Evolutionary conservation across 2,888 invertebrate genomes (phyloP).

Genomic region (Hipparchia semele): DNA sequence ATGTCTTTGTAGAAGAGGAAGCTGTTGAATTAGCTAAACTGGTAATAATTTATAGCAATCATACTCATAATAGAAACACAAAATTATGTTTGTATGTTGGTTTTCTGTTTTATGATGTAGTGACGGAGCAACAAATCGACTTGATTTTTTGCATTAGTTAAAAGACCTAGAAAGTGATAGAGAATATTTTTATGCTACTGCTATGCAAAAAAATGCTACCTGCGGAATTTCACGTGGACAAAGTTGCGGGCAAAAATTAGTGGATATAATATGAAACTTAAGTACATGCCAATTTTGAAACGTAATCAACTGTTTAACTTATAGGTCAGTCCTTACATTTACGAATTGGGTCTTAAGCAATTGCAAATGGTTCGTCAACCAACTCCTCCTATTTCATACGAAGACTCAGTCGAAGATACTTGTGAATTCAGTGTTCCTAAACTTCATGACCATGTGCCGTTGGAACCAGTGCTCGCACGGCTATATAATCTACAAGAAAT

Average conservation of each 20-base stretch:
- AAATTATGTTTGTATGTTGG: too few relatives aligned
- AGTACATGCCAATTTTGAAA: not conserved
- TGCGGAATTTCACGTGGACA: too few relatives aligned
- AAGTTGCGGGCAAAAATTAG: too few relatives aligned
- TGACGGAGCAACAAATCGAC: too few relatives aligned
- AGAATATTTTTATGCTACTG: too few relatives aligned
- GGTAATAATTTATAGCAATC: constrained; percentile 48
- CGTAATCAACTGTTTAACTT: constrained; percentile 36
- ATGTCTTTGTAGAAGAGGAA: constrained; percentile 70
- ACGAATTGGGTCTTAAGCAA: constrained; percentile 75
- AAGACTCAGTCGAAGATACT: constrained; percentile 60
- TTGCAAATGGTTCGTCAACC: constrained; percentile 81
- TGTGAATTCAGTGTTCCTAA: constrained; percentile 68
- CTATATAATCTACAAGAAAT: constrained; percentile 81
- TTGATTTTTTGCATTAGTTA: too few relatives aligned
- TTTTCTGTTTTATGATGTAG: too few relatives aligned
- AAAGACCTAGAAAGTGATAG: too few relatives aligned
- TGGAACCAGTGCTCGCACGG: constrained; percentile 77
- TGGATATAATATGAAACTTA: too few relatives aligned
- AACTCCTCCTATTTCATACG: constrained; percentile 57
- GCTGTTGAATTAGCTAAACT: constrained; percentile 65
- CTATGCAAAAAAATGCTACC: too few relatives aligned
- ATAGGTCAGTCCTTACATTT: constrained; percentile 79
- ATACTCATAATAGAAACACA: too few relatives aligned
- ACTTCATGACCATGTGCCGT: constrained; percentile 82